A percentile compares a stretch with the other conserved stretches of the same genome.
Conservation (phyloP, 2,113 vertebrate genomes). For the Physeter macrocephalus region DNA sequence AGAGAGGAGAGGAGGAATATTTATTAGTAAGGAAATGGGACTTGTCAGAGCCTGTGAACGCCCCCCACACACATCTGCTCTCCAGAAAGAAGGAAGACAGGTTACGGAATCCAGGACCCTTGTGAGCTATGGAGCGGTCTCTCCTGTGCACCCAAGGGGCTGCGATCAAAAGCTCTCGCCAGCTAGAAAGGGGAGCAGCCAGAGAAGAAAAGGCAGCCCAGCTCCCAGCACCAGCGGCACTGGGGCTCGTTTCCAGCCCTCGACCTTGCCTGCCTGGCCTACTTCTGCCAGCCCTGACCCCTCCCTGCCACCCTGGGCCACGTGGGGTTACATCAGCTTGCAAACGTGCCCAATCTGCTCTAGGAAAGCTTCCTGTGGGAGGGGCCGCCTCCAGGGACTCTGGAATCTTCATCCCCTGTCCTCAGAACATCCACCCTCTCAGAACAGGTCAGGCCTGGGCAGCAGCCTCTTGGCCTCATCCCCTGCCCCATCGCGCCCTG, state of each 20-base stretch:
- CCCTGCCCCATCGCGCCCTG: not conserved
- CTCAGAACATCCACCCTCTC: not conserved
- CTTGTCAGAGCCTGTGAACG: slow-evolving; percentile 65
- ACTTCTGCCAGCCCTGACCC: no score
- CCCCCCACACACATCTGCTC: slow-evolving; percentile 69
- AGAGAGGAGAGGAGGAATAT: slow-evolving; percentile 68
- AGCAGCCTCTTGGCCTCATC: not conserved
- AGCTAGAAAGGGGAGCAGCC: slow-evolving; percentile 67
- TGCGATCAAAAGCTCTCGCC: slow-evolving; percentile 45
- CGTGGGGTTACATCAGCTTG: not conserved
- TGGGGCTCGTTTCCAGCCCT: not conserved
- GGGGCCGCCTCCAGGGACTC: not conserved
- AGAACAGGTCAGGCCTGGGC: not conserved
- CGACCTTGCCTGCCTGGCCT: not conserved
- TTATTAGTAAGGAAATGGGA: slow-evolving; percentile 72
- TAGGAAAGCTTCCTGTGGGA: not conserved
- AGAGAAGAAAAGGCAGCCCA: slow-evolving; percentile 69
- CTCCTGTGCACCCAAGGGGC: slow-evolving; percentile 70
- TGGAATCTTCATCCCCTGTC: no score
- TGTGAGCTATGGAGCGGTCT: slow-evolving; percentile 63
- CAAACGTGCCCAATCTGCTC: not conserved
- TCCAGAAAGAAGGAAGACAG: slow-evolving; percentile 68
- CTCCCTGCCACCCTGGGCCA: not conserved
- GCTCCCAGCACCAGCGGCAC: not conserved
- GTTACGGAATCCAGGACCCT: slow-evolving; percentile 49